A percentile compares a stretch with the other conserved stretches of the same genome.
Conservation (phyloP, 2,113 vertebrate genomes). For the Poeciliopsis retropinna region DNA sequence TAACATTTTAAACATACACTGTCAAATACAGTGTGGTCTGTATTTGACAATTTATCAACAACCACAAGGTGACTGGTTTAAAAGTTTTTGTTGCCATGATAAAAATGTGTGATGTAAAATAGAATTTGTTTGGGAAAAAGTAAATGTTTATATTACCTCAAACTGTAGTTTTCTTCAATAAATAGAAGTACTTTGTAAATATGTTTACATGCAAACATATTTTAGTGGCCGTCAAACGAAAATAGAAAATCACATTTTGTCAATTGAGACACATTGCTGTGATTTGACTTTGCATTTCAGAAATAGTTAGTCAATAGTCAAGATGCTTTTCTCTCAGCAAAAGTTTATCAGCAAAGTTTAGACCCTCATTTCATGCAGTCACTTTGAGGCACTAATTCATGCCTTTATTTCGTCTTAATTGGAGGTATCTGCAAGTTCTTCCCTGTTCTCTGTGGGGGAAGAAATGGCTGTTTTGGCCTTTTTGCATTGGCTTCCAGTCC, state of each 20-base stretch:
- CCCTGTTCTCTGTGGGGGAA: background rate
- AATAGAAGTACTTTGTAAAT: background rate
- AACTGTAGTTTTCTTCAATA: background rate
- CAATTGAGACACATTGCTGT: background rate
- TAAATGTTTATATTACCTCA: background rate
- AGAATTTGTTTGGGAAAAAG: too few relatives aligned
- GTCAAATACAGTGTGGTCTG: too few relatives aligned
- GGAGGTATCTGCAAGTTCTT: background rate
- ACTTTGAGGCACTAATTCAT: background rate
- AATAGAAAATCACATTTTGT: background rate
- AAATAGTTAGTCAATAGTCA: background rate
- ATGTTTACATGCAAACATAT: background rate
- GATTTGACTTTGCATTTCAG: background rate
- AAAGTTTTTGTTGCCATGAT: too few relatives aligned
- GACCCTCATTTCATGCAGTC: too few relatives aligned
- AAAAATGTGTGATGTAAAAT: too few relatives aligned
- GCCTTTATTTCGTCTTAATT: background rate
- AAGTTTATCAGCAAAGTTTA: background rate
- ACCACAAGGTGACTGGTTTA: too few relatives aligned
- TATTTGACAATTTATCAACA: too few relatives aligned
- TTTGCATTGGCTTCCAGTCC: background rate
- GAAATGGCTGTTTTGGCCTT: background rate
- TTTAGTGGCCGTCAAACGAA: background rate
- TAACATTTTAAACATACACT: too few relatives aligned
- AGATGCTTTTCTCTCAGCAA: background rate